Conservation (phyloP, 2,888 invertebrate species). For the Hipparchia semele region DNA sequence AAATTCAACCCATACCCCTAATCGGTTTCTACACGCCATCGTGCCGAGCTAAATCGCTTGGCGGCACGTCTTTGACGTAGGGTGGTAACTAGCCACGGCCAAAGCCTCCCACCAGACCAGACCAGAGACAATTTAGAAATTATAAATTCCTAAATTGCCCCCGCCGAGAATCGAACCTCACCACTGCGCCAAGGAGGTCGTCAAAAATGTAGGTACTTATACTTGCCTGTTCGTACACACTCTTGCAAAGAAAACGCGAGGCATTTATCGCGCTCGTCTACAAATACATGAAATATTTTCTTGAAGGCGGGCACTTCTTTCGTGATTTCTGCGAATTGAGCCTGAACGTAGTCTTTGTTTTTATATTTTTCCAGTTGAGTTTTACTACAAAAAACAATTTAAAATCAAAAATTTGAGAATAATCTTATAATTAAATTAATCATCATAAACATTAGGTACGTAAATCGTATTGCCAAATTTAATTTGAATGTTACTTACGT, state of each 20-base stretch:
- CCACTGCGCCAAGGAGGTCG: too few species aligned
- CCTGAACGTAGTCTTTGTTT: conserved; percentile 71
- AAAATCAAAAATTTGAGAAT: background rate
- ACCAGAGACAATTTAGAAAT: too few species aligned
- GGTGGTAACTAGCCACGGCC: too few species aligned
- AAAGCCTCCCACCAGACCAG: too few species aligned
- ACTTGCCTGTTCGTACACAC: conserved; percentile 69
- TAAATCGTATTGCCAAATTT: background rate
- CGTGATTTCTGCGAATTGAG: conserved; percentile 74
- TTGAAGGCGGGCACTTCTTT: conserved; percentile 75
- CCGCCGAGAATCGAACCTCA: too few species aligned
- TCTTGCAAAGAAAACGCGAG: conserved; percentile 75
- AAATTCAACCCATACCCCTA: too few species aligned
- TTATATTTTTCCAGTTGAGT: conserved; percentile 70
- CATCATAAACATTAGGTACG: background rate
- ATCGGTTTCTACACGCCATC: too few species aligned
- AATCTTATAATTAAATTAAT: background rate
- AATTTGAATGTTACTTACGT: conserved; percentile 54
- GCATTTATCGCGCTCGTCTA: conserved; percentile 76
- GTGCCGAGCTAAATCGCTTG: too few species aligned
- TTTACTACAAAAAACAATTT: conserved; percentile 54
- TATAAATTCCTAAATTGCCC: too few species aligned
- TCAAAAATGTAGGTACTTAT: background rate
- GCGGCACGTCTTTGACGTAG: too few species aligned
- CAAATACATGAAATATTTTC: conserved; percentile 78